Base-by-base conservation (phyloP, 2,113 vertebrate genomes). In the Lycaon pictus region DNA sequence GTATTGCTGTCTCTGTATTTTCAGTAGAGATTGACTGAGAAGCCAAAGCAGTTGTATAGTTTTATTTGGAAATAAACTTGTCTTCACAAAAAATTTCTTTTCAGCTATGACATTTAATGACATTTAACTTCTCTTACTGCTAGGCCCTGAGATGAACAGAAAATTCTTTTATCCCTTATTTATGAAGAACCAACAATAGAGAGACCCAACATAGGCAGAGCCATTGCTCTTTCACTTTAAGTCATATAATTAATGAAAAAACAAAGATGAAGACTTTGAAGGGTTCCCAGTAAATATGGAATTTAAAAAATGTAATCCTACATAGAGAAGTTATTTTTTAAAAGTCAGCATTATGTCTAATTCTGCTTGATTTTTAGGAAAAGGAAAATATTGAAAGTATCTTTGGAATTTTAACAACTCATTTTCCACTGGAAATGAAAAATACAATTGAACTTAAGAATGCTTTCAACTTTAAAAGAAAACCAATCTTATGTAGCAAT, bases 81-180 rank as follows among this genome's bases (percentile, higher is more conserved):
- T 94, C 35, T 62, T 88, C n/a, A 69, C 32, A 92, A 89, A 89
- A 94, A 65, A 77, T 88, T 15, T 71, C 43, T 93, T 72, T 84
- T 53, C 67, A 83, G 8, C 17, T 81, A 71, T 29, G 62, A 62
- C 4, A 1, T 96, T 96, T 96, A 12, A 29, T 85, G 8, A 60
- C 16, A 32, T 56, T 84, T 65, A 71, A 16, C 11, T 3, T 79
- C 16, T 87, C 43, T 76, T 5, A 37, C 65, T 25, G 72, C 16
- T 58, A 92, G 77, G 29, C 11, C 0, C 51, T 60, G 35, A 96
- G 3, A 11, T 88, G 83, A 95, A n/a, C 90, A 8, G 65, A 65
- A 89, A 63, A 6, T 85, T 51, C 7, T 98, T 77, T 96, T 92
- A 89, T 85, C 13, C 20, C 51, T 96, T 98, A 53, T 35, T 96